Percentiles rank a stretch among this genome's conserved stretches.
phyloP scores from a whole-genome alignment of 2,888 invertebrate species.

The Agrotis clavis region DNA sequence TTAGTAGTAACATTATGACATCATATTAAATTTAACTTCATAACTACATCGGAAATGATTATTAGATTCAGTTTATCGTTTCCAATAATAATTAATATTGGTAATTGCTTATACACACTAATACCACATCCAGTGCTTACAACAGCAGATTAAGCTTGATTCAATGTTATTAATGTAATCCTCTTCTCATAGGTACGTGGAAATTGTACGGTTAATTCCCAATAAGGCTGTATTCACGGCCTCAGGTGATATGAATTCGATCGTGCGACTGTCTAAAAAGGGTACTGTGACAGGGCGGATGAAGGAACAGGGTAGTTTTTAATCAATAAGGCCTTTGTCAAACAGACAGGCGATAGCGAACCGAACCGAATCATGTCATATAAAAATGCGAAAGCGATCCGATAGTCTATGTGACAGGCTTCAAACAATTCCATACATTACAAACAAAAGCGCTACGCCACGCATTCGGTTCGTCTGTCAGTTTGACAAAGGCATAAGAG shows the following conservation, averaged over 20 bases:
- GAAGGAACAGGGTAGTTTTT: no score
- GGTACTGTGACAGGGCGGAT: no score
- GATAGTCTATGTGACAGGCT: no score
- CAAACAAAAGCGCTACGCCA: no score
- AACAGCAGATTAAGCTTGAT: conserved; percentile 4
- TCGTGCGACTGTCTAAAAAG: no score
- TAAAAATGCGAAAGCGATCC: no score
- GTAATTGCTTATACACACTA: not conserved
- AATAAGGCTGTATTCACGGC: not conserved
- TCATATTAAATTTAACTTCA: not conserved
- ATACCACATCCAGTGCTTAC: not conserved
- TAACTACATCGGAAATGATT: conserved; percentile 4
- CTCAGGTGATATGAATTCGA: not conserved
- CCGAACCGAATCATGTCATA: no score
- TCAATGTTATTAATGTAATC: conserved; percentile 16
- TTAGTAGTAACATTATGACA: not conserved
- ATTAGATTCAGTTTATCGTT: not conserved
- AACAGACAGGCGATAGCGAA: no score
- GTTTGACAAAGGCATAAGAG: no score
- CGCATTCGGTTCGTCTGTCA: no score
- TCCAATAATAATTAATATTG: not conserved
- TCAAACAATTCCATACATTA: no score
- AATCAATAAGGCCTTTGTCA: no score
- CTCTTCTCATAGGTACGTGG: not conserved
- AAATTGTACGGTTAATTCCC: conserved; percentile 15